Base-by-base conservation (phyloP, 1,140 invertebrate species). In the Drosophila oshimai region DNA sequence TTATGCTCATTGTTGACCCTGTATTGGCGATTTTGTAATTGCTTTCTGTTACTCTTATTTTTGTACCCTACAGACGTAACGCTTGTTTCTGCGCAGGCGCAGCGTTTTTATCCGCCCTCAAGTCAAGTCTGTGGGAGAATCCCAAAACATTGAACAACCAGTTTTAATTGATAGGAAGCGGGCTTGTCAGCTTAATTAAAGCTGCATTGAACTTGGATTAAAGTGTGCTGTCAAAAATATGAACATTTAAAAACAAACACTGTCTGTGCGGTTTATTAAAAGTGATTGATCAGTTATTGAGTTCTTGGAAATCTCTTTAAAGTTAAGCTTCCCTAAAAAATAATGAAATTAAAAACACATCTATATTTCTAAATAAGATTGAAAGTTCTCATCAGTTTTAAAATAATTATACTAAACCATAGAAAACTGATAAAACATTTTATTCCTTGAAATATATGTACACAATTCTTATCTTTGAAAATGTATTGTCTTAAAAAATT, bases 11-110 rank as follows among this genome's bases (percentile, higher is more conserved):
- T 61, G 53, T 68, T 61, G 75, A 84, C 70, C 79, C 80, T 84
- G 70, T 78, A 80, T 80, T 62, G 65, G 65, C 75, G 81, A 86
- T 84, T 84, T 84, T 80, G 79, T 86, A 84, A 84, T 86, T 80
- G 67, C 57, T 39, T 70, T 57, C 34, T 13, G 20, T 24, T 55
- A 13, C 51, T 62, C 12, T 34, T 15, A 45, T 18, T 31, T 49
- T 42, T 45, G 29, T 41, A 12, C 49, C 39, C 26, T 26, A 44
- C 42, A 26, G 20, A 20, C 53, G 57, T 34, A 44, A 53, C 36
- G 42, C 26, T 37, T 53, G 26, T 62, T 47, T 42, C 20, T 36
- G 61, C 45, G 29, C 61, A 50, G 42, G 58, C 28, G 34, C 28
- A 18, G 12, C 10, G 3, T 6, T 42, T 55, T 15, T 42, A 6